Conservation (phyloP, 2,113 vertebrate species). For the Arenaria interpres region DNA sequence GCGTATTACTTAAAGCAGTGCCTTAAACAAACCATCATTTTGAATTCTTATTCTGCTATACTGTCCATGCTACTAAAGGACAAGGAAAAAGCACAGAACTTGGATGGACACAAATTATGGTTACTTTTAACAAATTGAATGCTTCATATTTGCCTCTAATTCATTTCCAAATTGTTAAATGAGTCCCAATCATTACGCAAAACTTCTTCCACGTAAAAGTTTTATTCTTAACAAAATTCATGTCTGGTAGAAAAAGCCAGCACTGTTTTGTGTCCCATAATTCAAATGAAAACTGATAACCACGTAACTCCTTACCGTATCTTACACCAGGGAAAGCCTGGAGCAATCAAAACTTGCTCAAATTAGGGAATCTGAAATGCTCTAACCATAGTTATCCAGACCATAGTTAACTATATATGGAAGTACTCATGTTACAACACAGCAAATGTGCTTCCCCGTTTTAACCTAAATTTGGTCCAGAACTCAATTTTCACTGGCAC, state of each 20-base stretch:
- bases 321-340: neutral
- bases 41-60: neutral
- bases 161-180: neutral
- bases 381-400: neutral
- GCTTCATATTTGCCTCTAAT: neutral
- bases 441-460: neutral
- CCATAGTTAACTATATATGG: neutral
- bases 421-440: neutral
- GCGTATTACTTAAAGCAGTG: accelerated
- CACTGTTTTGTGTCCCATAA: neutral
- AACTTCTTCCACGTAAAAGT: neutral
- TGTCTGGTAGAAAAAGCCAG: neutral
- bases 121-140: neutral
- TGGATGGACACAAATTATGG: neutral
- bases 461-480: neutral
- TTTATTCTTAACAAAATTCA: neutral
- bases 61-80: neutral
- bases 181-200: neutral
- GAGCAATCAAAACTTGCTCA: neutral
- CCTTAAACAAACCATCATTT: neutral
- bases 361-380: neutral
- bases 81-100: neutral
- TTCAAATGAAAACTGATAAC: neutral
- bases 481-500: neutral
- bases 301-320: neutral